phyloP scores from a whole-genome alignment of 2,888 invertebrate species.

The Caenorhabditis sp. region DNA sequence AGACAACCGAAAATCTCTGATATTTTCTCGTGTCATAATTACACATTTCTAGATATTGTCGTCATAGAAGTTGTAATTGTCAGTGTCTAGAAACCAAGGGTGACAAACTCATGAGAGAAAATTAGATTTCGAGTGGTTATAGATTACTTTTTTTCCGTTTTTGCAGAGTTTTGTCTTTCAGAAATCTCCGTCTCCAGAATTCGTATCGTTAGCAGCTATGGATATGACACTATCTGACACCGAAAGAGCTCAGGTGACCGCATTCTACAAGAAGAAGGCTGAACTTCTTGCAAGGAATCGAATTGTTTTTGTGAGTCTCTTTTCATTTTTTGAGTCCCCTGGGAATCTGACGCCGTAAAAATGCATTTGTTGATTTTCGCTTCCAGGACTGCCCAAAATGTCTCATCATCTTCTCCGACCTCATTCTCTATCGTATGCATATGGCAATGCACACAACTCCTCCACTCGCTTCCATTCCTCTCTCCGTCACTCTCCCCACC shows the following conservation, averaged over 20 bases:
- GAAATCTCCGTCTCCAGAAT: background rate
- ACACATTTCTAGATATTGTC: too few relatives aligned
- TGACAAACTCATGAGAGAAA: too few relatives aligned
- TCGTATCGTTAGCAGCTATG: background rate
- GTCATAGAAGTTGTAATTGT: too few relatives aligned
- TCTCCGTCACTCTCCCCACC: background rate
- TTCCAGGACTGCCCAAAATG: conserved; percentile 54
- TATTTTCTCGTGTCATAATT: background rate
- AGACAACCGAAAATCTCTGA: background rate
- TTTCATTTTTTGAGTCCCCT: too few relatives aligned
- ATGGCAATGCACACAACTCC: conserved; percentile 45
- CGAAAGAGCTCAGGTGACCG: conserved; percentile 19
- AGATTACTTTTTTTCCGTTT: background rate
- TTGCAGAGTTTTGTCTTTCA: background rate
- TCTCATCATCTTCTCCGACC: conserved; percentile 51
- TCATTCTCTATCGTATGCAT: conserved; percentile 50
- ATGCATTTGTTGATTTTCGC: too few relatives aligned
- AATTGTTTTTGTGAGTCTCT: conserved; percentile 13
- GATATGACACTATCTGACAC: conserved; percentile 42
- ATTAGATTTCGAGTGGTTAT: too few relatives aligned
- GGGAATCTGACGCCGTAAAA: background rate
- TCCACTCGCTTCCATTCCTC: background rate
- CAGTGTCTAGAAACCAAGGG: too few relatives aligned
- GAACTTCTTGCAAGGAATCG: conserved; percentile 9
- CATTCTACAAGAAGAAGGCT: conserved; percentile 37